phyloP scores from a whole-genome alignment of 2,888 invertebrate genomes.

The Eupeodes luniger region DNA sequence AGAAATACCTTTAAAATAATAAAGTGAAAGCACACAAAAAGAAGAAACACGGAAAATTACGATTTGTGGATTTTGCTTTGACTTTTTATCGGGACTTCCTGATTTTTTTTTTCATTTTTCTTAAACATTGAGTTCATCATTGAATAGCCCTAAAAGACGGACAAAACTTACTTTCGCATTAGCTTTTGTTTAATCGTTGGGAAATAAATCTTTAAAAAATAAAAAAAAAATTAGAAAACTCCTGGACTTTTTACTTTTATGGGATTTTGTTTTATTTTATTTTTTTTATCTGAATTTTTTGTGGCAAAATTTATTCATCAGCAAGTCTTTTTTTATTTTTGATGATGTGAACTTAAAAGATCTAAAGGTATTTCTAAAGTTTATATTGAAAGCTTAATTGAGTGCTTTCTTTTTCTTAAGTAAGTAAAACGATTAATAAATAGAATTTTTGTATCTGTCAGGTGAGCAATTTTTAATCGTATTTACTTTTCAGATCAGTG shows the following conservation, averaged over 20 bases:
- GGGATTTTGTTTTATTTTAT: too few species aligned
- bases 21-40: neutral
- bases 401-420: too few species aligned
- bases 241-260: neutral
- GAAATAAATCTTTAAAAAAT: neutral
- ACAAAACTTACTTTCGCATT: neutral
- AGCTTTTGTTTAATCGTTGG: slow-evolving; percentile 3
- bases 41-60: neutral
- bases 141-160: neutral
- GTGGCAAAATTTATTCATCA: neutral
- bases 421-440: too few species aligned
- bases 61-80: slow-evolving; percentile 4
- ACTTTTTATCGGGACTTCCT: neutral
- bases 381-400: too few species aligned
- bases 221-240: neutral
- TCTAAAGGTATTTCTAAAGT: too few species aligned
- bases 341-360: too few species aligned
- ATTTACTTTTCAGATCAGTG: too few species aligned
- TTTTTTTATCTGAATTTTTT: neutral
- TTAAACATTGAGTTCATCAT: neutral
- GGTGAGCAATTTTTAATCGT: too few species aligned
- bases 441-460: too few species aligned
- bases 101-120: neutral
- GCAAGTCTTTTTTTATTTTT: too few species aligned
- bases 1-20: slow-evolving; percentile 5